Base-by-base conservation (phyloP, 2,888 invertebrate species). In the Salticus scenicus region DNA sequence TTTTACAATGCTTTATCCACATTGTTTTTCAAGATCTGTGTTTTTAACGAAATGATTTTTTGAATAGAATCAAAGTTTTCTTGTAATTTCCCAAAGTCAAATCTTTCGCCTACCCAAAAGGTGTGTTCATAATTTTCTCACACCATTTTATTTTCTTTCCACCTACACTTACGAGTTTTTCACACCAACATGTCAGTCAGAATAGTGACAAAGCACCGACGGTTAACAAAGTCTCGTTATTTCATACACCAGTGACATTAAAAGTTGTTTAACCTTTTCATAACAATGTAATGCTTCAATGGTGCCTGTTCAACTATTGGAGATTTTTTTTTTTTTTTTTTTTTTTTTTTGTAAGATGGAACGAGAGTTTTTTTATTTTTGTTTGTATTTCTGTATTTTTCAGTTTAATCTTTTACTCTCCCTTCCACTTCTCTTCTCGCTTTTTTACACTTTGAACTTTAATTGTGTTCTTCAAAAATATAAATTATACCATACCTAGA, bases 151-250 rank as follows among this genome's bases (percentile, higher is more conserved):
- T 47, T 24, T 24, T 24, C 24, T 24, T 57, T 24, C 24, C 76
- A 30, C 81, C 81, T 31, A 81, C 81, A 57, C 74, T n/a, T n/a
- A 27, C 33, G 78, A 64, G 74, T 69, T 27, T 57, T 67, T 67
- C 42, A 69, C 69, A 71, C 63, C 66, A 47, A 41, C 71, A 20
- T 78, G 78, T 41, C 69, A 66, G 74, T 64, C 37, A 17, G 20
- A 5, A 27, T 27, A 77, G 66, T 77, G 77, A 83, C 72, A 77
- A 77, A 77, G 73, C 75, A 47, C 33, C 28, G 64, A 47, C 63
- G 20, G 75, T 76, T 76, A 76, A 76, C 82, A 82, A 69, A 82
- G 71, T 66, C 70, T 57, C 76, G 82, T 82, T 71, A 69, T 51
- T 64, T 47, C 47, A 77, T 51, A 37, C 51, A 10, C n/a, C 37